Evolutionary conservation across 2,888 invertebrate species (phyloP).

Genomic region (Pteria penguin): DNA sequence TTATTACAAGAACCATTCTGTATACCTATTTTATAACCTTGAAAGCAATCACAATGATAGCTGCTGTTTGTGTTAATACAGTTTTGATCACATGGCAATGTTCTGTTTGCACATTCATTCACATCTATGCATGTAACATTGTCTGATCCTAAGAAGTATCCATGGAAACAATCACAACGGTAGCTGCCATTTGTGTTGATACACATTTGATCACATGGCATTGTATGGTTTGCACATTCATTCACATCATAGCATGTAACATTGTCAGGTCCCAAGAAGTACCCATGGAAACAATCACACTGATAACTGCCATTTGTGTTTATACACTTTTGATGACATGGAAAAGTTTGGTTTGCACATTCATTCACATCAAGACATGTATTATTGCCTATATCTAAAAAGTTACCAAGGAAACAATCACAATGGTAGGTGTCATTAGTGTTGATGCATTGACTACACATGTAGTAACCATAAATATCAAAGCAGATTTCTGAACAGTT

Average conservation of each 20-base stretch:
- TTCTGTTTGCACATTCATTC: neutral
- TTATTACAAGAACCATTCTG: neutral
- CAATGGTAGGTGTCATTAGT: neutral
- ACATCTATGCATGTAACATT: neutral
- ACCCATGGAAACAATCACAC: slow-evolving; percentile 6
- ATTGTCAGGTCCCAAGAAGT: neutral
- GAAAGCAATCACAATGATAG: neutral
- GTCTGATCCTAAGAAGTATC: neutral
- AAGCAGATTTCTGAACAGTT: slow-evolving; percentile 6
- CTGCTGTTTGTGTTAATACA: neutral
- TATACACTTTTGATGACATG: neutral
- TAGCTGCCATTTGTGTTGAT: neutral
- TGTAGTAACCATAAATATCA: no score
- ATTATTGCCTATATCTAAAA: neutral
- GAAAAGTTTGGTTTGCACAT: neutral
- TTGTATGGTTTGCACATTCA: neutral
- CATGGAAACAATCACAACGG: neutral
- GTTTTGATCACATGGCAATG: neutral
- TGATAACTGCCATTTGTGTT: slow-evolving; percentile 6
- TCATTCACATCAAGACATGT: slow-evolving; percentile 17
- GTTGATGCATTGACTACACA: slow-evolving; percentile 1
- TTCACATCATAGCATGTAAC: neutral
- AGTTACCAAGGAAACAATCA: neutral
- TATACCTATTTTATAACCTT: neutral
- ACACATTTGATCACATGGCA: neutral